Evolutionary conservation across 2,113 vertebrate species (phyloP), one percentile per base, ranked within the genome.

Genomic region (Tonatia bakeri): DNA sequence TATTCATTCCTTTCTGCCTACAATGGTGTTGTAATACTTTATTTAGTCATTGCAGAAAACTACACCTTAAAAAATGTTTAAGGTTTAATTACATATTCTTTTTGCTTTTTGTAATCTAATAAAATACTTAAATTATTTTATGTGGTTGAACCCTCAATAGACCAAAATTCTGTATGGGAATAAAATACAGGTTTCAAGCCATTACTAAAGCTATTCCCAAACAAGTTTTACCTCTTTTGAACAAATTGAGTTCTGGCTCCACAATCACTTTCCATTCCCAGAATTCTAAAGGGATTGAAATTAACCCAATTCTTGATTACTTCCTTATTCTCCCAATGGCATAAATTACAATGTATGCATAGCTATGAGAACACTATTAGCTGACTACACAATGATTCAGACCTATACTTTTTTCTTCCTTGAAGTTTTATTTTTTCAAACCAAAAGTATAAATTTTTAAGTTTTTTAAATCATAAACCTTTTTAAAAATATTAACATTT

Each of bases 61-160:
- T 7, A 20, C 2, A 73, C 5, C 61, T 87, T 64, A 28, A 65
- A 87, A 87, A 86, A 54, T 24, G 36, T 38, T 67, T 73, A 90
- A 28, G 11, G 22, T 93, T 95, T 80, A 50, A 52, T 90, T 94
- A 72, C 33, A 81, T 45, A 76, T 85, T 83, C 16, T 56, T 73
- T 64, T 65, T 73, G 54, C 9, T 75, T 91, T 67, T 80, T 59
- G 65, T 31, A 91, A 19, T 80, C 88, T 92, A 91, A 92, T 38
- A 88, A 94, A 69, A 80, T 75, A 20, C 22, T 85, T 88, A 61
- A 38, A 59, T 89, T 61, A 94, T 64, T 88, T 86, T 92, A 85
- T 59, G 7, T 54, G 52, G 65, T 75, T 19, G 28, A 87, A 83
- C 5, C 28, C 64, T 75, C 75, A 81, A 50, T 28, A 91, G 69